Evolutionary conservation across 2,113 vertebrate genomes (phyloP), one percentile per base, ranked within the genome.

Genomic region (Rana temporaria): DNA sequence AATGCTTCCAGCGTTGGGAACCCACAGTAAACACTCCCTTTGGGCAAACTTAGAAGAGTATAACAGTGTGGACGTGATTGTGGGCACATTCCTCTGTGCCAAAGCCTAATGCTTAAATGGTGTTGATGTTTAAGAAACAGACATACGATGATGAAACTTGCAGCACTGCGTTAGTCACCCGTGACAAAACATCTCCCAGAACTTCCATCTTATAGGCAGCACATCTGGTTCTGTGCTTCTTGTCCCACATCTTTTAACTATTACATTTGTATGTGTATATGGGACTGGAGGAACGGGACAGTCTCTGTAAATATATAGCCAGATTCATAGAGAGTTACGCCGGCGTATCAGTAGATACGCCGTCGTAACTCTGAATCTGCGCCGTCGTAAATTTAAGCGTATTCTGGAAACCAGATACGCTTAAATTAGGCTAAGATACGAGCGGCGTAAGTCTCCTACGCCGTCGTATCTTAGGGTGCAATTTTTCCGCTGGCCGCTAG

Each of bases 161-260:
- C 32, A 17, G 42, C 8, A 0, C 53, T 14, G 42, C 48, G 24
- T 18, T 14, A 48, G 42, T 65, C 48, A 78, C 24, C 76, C 76
- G 16, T 67, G 52, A 78, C 63, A 32, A 30, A 56, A 66, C 65
- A 57, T 74, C 57, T 74, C 34, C 12, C 71, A 59, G 56, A 57
- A 15, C 55, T 15, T 60, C 4, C 18, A n/a, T 24, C 53, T 57
- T 48, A 55, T 8, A 30, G 53, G 56, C 55, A 59, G 69, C 53
- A 59, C 24, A 34, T 34, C 48, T 32, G 17, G 6, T 38, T 60
- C 26, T 20, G 56, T 38, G 71, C 30, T 60, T 60, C 32, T 16
- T 6, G 15, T 6, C 71, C 71, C 71, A 56, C 55, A 60, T 74
- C 26, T 20, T 74, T 19, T 74, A 38, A 74, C 7, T 57, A 57